Evolutionary conservation across 2,113 vertebrate genomes (phyloP), one percentile per base, ranked within the genome.

Genomic region (Hippolais icterina): DNA sequence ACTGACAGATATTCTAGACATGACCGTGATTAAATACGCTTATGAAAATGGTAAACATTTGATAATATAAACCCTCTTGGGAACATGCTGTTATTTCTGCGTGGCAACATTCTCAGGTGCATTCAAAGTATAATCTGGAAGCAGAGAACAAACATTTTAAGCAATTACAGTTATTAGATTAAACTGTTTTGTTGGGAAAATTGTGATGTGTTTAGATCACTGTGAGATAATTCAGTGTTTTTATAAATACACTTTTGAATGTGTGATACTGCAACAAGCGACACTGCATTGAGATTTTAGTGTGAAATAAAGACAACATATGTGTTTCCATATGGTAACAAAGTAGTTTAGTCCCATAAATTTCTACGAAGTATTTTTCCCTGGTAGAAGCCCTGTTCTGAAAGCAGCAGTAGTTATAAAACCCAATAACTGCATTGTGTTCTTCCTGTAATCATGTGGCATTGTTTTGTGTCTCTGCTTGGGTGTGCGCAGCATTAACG

Each of bases 1-100:
- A 89, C 92, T 97, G 97, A 97, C 97, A 98, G 97, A 97, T 97
- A 92, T 89, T 97, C 97, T 97, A 97, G 97, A 96, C 97, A 85
- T 87, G 92, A 83, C 93, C 3, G 9, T 78, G 91, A 89, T 95
- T 97, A 96, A 97, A 93, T 95, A 83, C 4, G 57, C 93, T 93
- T 80, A 89, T 87, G 84, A 87, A 96, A 97, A 94, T 25, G 91
- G 72, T 88, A 94, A 95, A 92, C 84, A 69, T 94, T 83, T 93
- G 94, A 96, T 96, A 93, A 96, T 93, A 77, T 87, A 96, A 92
- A 78, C 60, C 80, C 96, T 89, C 49, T 23, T 28, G 93, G 94
- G 88, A 87, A 64, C 68, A 53, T 10, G 41, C 60, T 80, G 84
- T 95, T 87, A 89, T 77, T 96, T 81, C 80, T 91, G 79, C 61